Percentiles rank a stretch among this genome's conserved stretches.
phyloP scores from a whole-genome alignment of 2,113 vertebrate genomes.

The Nannospalax galili region DNA sequence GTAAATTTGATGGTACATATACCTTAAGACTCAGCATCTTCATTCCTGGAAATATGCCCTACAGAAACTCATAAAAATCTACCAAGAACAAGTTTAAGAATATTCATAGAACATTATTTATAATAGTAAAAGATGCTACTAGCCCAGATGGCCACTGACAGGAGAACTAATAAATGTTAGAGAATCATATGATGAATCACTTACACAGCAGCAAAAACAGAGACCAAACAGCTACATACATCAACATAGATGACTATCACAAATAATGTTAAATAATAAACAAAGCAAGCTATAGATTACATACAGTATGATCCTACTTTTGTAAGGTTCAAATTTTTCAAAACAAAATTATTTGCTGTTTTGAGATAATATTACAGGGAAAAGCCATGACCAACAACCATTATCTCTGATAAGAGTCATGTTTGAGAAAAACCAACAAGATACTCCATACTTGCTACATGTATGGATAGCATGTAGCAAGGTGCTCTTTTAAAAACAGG shows the following conservation, averaged over 20 bases:
- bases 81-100: conserved; percentile 44
- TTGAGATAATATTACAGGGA: background rate
- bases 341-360: background rate
- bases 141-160: background rate
- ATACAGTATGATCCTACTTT: background rate
- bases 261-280: conserved; percentile 11
- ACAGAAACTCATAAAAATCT: conserved; percentile 29
- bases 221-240: background rate
- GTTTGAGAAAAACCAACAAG: background rate
- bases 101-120: conserved; percentile 15
- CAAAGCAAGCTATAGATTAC: background rate
- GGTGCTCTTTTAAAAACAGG: background rate
- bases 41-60: conserved; percentile 26
- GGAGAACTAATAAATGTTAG: background rate
- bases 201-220: conserved; percentile 19
- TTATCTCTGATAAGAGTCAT: background rate
- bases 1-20: background rate
- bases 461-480: background rate
- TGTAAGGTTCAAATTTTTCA: background rate
- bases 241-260: background rate
- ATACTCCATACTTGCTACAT: background rate
- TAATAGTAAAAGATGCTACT: conserved; percentile 26
- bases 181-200: background rate
- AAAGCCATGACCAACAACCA: background rate
- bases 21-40: conserved; percentile 25